Evolutionary conservation across 2,113 vertebrate species (phyloP).

Genomic region (Eulacestoma nigropectus): DNA sequence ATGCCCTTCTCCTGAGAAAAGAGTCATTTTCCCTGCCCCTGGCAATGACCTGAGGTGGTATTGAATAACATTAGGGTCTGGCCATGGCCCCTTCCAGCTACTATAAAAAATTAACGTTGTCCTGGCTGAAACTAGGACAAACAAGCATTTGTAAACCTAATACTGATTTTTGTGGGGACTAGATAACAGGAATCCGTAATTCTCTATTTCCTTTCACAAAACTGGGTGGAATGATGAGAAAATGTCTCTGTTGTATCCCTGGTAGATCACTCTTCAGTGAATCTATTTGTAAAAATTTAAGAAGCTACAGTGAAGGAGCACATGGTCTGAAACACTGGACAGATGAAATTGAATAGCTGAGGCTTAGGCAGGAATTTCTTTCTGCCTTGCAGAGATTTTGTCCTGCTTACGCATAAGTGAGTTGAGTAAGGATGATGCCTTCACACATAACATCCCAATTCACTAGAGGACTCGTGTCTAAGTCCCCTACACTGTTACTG

Average conservation of each 20-base stretch:
- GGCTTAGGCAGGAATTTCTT: neutral
- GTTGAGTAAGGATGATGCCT: neutral
- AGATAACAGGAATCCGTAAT: neutral
- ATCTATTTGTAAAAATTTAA: neutral
- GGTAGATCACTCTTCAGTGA: neutral
- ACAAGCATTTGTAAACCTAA: neutral
- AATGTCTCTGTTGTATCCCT: neutral
- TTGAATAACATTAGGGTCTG: neutral
- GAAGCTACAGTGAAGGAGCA: neutral
- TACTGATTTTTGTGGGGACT: neutral
- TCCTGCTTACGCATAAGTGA: neutral
- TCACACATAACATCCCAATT: neutral
- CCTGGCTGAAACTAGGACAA: neutral
- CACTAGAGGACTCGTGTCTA: neutral
- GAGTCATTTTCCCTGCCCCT: neutral
- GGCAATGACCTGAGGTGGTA: neutral
- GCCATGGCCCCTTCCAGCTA: neutral
- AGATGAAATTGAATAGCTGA: neutral
- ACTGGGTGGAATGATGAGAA: neutral
- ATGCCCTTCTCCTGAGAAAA: neutral
- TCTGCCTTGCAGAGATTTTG: neutral
- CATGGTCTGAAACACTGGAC: neutral
- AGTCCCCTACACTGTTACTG: neutral
- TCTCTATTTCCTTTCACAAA: neutral
- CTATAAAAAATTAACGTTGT: neutral